A percentile compares a stretch with the other conserved stretches of the same genome.
These are phyloP conservation scores for Lasiurus borealis DNA, from an alignment of 2,113 vertebrate species.

Conservation along the genomic window DNA sequence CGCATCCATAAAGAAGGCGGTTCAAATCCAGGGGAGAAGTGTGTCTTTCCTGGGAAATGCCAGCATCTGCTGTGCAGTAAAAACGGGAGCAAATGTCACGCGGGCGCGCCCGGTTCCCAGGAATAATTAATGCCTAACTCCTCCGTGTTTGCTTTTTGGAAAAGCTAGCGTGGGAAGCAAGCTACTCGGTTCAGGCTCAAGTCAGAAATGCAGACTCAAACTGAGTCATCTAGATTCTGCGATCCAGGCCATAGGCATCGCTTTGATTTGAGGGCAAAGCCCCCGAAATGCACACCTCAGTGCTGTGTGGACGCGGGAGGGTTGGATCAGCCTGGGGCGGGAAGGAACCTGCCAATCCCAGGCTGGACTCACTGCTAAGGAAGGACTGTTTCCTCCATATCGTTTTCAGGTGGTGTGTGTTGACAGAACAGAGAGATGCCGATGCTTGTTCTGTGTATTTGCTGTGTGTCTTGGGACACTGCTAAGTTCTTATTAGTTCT, in stretches of 20 bases:
- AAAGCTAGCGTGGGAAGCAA: constrained; percentile 34
- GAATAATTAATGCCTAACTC: constrained; percentile 47
- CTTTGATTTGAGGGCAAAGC: background rate
- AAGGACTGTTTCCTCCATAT: background rate
- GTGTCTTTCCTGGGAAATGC: constrained; percentile 76
- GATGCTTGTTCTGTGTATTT: background rate
- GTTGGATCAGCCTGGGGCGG: background rate
- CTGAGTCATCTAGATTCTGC: background rate
- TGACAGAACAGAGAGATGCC: background rate
- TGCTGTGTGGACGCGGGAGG: background rate
- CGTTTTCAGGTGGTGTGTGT: background rate
- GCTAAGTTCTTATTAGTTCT: background rate
- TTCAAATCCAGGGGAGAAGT: constrained; percentile 60
- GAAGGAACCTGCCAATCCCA: background rate
- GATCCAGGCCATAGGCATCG: background rate
- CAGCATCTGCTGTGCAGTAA: constrained; percentile 81
- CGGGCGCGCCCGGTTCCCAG: background rate
- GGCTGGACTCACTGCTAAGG: background rate
- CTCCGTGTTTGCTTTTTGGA: constrained; percentile 29
- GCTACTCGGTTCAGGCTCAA: background rate
- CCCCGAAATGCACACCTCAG: background rate
- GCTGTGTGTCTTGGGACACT: background rate
- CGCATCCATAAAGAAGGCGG: constrained; percentile 63
- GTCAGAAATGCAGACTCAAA: constrained; percentile 37
- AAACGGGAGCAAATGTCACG: constrained; percentile 39